phyloP scores from a whole-genome alignment of 2,797 vertebrate species.

The Enteromius mattozi region DNA sequence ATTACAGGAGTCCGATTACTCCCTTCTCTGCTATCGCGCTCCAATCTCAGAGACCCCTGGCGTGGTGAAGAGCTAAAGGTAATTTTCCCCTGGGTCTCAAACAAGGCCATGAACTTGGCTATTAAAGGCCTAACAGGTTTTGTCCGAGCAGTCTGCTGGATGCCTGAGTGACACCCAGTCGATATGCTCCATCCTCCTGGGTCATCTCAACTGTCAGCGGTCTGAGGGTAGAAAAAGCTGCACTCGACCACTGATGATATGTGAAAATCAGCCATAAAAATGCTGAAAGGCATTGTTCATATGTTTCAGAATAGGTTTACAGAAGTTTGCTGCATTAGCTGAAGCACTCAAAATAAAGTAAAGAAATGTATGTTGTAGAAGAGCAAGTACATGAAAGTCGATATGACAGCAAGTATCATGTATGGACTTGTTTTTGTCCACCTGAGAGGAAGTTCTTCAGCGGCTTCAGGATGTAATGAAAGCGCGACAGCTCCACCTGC shows the following conservation, averaged over 20 bases:
- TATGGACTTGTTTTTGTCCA: neutral
- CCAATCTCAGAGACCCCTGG: slow-evolving; percentile 56
- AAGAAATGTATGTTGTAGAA: neutral
- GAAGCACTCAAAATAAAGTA: neutral
- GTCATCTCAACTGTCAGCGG: slow-evolving; percentile 53
- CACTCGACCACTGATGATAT: slow-evolving; percentile 39
- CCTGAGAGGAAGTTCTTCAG: neutral
- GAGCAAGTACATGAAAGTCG: no score
- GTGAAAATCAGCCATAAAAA: slow-evolving; percentile 4
- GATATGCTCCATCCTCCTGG: slow-evolving; percentile 53
- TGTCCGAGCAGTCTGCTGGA: slow-evolving; percentile 41
- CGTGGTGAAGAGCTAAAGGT: slow-evolving; percentile 59
- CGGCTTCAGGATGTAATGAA: neutral
- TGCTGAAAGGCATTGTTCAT: neutral
- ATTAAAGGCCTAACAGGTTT: slow-evolving; percentile 61
- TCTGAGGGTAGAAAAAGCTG: slow-evolving; percentile 41
- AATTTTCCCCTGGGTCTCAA: slow-evolving; percentile 57
- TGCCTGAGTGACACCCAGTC: slow-evolving; percentile 57
- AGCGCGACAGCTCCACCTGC: slow-evolving; percentile 49
- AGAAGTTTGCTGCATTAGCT: neutral
- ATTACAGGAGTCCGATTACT: slow-evolving; percentile 65
- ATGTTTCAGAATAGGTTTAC: neutral
- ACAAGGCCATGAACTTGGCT: slow-evolving; percentile 59
- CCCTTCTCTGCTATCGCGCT: slow-evolving; percentile 55
- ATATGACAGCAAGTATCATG: neutral